Percentiles rank a stretch among this genome's conserved stretches.
phyloP scores from a whole-genome alignment of 2,113 vertebrate species.

The Sarotherodon lohbergeri region DNA sequence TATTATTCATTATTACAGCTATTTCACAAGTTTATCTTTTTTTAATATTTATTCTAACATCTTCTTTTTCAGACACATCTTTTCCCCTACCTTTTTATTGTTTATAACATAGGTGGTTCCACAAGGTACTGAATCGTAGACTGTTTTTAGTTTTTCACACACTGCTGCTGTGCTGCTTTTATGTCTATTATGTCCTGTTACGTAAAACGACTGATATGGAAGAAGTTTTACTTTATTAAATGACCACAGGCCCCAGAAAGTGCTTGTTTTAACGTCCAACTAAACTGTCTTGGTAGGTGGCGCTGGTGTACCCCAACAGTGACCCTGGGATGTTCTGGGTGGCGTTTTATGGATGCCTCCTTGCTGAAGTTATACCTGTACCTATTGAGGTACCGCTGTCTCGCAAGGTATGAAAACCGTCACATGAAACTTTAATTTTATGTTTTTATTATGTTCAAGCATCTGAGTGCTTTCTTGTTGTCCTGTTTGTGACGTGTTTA shows the following conservation, averaged over 20 bases:
- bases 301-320: conserved; percentile 95
- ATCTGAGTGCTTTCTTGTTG: neutral
- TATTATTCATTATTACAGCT: too few species aligned
- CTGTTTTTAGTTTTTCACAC: neutral
- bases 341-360: conserved; percentile 94
- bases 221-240: neutral
- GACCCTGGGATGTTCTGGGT: conserved; percentile 99
- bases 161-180: neutral
- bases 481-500: conserved; percentile 39
- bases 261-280: neutral
- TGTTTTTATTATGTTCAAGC: neutral
- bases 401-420: conserved; percentile 82
- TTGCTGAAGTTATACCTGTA: conserved; percentile 96
- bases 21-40: too few species aligned
- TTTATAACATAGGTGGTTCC: too few species aligned
- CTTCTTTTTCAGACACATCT: too few species aligned
- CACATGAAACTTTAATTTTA: neutral
- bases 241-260: neutral
- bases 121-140: too few species aligned
- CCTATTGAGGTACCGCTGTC: conserved; percentile 97
- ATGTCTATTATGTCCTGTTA: neutral
- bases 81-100: too few species aligned
- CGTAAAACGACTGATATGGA: neutral
- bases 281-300: conserved; percentile 75
- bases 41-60: too few species aligned